Percentiles rank a stretch among this genome's conserved stretches.
Conservation (phyloP, 2,797 vertebrate species). For the Periparus ater region DNA sequence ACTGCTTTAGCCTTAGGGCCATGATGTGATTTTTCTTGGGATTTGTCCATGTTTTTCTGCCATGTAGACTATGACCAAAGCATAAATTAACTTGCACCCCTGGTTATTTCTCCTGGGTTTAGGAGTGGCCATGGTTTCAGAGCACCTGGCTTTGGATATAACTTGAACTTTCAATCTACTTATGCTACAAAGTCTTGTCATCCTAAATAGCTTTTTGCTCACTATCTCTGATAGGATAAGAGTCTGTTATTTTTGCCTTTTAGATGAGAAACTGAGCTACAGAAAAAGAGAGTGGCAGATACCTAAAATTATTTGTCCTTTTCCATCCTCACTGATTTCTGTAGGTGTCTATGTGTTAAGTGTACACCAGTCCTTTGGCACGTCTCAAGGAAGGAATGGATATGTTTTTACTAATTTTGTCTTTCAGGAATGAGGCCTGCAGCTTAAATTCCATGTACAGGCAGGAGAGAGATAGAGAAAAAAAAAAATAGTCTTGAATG, state of each 20-base stretch:
- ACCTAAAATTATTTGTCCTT: not conserved
- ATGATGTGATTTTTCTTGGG: not conserved
- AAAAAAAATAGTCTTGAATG: not conserved
- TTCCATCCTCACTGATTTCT: not conserved
- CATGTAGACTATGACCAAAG: not conserved
- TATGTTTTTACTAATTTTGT: not conserved
- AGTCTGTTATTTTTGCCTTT: not conserved
- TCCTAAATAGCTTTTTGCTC: not conserved
- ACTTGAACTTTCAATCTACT: not conserved
- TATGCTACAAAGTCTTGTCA: not conserved
- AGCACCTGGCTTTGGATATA: accelerated
- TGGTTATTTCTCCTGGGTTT: not conserved
- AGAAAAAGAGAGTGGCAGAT: not conserved
- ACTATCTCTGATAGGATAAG: not conserved
- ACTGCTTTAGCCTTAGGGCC: not conserved
- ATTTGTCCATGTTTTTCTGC: not conserved
- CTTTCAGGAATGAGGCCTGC: not conserved
- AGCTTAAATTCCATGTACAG: not conserved
- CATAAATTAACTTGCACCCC: not conserved
- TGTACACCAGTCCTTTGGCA: not conserved
- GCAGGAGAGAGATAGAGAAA: not conserved
- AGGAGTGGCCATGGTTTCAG: not conserved
- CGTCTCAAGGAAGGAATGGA: not conserved
- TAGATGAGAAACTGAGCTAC: not conserved
- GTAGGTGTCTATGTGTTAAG: not conserved